Evolutionary conservation across 2,888 invertebrate species (phyloP), one percentile per base, ranked within the genome.

Genomic region (Spicauda simplicius): DNA sequence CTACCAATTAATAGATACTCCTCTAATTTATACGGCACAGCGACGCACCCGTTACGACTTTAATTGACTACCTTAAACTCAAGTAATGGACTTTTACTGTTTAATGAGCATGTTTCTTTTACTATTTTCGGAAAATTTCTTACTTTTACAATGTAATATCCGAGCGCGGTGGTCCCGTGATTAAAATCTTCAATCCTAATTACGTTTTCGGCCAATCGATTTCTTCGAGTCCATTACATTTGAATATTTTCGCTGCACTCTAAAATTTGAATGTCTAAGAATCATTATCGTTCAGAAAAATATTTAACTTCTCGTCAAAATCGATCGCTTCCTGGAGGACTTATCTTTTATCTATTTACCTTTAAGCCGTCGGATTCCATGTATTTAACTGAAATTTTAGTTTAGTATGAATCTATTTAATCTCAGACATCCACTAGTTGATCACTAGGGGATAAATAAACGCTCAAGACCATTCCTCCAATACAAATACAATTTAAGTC

Each of bases 1-100:
- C 90, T 76, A 72, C 81, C 85, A 86, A 87, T 90, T 89, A 90
- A 88, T 87, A 70, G 70, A 70, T 71, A 68, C 69, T 80, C 80
- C 77, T 80, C 48, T 85, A 84, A 90, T 86, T 86, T 87, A 88
- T 84, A 80, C 80, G 72, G 72, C 75, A 74, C 71, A 67, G 67
- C 71, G 72, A 72, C 70, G 68, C 70, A 69, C 67, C 72, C 60
- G 68, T 72, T 66, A 72, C 73, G 68, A 65, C 69, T 76, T 74
- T 74, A 76, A 76, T 73, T 76, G 76, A 75, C 75, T 66, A 66
- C 69, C 73, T 71, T 71, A 65, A 68, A 73, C 65, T 66, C 59
- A 66, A 66, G 65, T 66, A 66, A 66, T 66, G 65, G 65, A 66
- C 59, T 66, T 66, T 66, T 60, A 66, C 65, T 66, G 65, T 66